Base-by-base conservation (phyloP, 2,113 vertebrate species). In the Pygoscelis antarcticus region DNA sequence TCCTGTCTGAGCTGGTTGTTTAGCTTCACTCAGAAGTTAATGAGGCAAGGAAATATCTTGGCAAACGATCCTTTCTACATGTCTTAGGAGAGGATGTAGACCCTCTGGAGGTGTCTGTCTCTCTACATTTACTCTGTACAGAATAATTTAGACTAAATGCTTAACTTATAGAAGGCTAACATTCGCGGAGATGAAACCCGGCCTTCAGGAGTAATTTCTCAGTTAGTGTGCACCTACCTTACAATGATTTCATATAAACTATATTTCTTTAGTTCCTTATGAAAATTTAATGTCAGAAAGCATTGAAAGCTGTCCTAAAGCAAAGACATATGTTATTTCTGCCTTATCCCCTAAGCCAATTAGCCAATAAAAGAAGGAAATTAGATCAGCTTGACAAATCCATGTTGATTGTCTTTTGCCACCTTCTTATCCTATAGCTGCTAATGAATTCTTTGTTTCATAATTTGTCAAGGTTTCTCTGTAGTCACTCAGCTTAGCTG, bases 361-460 rank as follows among this genome's bases (percentile, higher is more conserved):
- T 95, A 95, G 40, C 32, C 46, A 83, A 88, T 81, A 94, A 96
- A 96, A 90, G 62, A 83, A 93, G 22, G 83, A 89, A 97, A 95
- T 96, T 86, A 86, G 66, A 96, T 96, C 90, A 90, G 93, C 76
- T 70, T 89, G 55, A 94, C 79, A 96, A 96, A 95, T 97, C 95
- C 95, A 90, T 78, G 92, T 66, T 96, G 92, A 96, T 90, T 92
- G 64, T 89, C 68, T 97, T 93, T 89, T 93, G 80, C 68, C 83
- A 89, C 76, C 54, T 90, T 86, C 82, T 96, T 92, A 93, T 88
- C 68, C 90, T 86, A 77, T 83, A 93, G 83, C n/a, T 89, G 68
- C 16, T 94, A 96, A 92, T 83, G 42, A 92, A 83, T 81, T 91
- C 49, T 95, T 97, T 96, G 85, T 93, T 96, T 92, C 87, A 74